Evolutionary conservation across 2,797 vertebrate genomes (phyloP).

Genomic region (Vespertilio murinus): DNA sequence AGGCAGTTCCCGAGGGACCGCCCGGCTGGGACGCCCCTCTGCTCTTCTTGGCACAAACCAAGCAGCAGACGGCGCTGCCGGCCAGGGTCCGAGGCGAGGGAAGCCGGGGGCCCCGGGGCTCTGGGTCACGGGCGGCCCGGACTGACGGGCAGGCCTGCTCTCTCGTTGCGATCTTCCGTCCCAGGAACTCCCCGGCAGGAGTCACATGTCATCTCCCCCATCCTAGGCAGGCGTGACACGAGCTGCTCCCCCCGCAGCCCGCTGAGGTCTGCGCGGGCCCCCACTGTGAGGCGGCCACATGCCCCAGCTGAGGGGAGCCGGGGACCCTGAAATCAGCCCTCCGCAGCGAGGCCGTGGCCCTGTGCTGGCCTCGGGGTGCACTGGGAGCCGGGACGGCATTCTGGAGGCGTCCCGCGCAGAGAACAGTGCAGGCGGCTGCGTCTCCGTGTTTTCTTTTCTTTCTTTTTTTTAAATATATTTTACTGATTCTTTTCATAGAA

Average conservation of each 20-base stretch:
- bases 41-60: slow-evolving; percentile 26
- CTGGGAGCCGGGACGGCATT: no score
- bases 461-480: no score
- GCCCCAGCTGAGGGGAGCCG: background rate
- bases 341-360: background rate
- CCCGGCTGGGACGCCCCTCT: background rate
- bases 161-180: slow-evolving; percentile 39
- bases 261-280: background rate
- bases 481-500: no score
- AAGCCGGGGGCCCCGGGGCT: background rate
- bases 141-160: background rate
- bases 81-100: no score
- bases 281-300: background rate
- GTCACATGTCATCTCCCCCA: background rate
- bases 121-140: slow-evolving; percentile 5
- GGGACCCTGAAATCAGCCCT: slow-evolving; percentile 15
- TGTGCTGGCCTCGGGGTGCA: no score
- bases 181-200: slow-evolving; percentile 49
- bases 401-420: no score
- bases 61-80: slow-evolving; percentile 59
- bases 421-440: no score
- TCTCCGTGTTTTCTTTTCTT: no score
- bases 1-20: background rate
- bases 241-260: background rate
- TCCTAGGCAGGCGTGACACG: slow-evolving; percentile 21